A percentile compares a stretch with the other conserved stretches of the same genome.
Conservation (phyloP, 2,888 invertebrate species). For the Ophonus ardosiacus region DNA sequence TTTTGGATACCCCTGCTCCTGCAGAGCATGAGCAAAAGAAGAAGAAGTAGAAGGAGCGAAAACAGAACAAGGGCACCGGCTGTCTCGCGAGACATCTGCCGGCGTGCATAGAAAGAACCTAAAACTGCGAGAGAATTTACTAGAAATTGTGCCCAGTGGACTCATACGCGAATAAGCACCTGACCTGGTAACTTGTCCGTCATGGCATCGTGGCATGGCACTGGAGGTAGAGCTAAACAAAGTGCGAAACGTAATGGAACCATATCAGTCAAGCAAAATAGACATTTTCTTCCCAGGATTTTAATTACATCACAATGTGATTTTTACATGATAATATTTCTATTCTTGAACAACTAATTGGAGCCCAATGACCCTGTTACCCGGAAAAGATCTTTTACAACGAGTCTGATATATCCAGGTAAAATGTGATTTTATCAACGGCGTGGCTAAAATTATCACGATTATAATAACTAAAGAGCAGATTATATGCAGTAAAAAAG, state of each 20-base stretch:
- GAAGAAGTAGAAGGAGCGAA: background rate
- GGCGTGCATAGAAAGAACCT: constrained; percentile 62
- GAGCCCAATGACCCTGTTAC: background rate
- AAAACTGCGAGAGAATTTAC: constrained; percentile 63
- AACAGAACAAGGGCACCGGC: constrained; percentile 16
- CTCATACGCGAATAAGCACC: constrained; percentile 62
- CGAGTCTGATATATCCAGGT: too few relatives aligned
- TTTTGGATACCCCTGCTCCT: constrained; percentile 20
- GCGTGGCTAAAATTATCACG: too few relatives aligned
- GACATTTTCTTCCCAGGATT: background rate
- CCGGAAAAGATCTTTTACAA: too few relatives aligned
- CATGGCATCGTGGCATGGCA: constrained; percentile 9
- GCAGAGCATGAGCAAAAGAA: background rate
- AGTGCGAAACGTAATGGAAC: background rate
- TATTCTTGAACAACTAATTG: background rate
- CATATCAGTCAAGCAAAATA: background rate
- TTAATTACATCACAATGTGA: background rate
- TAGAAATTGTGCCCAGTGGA: constrained; percentile 62
- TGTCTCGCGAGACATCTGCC: constrained; percentile 59
- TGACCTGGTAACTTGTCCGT: constrained; percentile 53
- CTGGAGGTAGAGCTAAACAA: background rate
- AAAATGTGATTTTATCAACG: too few relatives aligned
- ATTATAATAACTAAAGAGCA: too few relatives aligned
- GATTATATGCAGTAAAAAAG: too few relatives aligned
- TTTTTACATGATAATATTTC: background rate